Evolutionary conservation across 2,113 vertebrate species (phyloP), one percentile per base, ranked within the genome.

Genomic region (Laticauda colubrina): DNA sequence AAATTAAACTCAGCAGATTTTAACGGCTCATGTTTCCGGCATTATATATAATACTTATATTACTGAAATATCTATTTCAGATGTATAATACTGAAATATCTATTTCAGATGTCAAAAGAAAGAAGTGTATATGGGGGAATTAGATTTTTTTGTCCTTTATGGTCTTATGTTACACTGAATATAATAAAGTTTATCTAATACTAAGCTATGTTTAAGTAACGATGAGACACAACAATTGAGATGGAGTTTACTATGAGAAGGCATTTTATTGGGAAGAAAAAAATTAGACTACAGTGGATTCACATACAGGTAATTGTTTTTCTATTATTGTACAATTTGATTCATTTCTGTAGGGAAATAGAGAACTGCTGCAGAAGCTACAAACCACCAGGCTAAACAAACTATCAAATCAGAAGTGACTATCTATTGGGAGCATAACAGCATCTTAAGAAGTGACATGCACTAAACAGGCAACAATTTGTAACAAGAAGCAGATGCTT

Each of bases 1-100:
- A 87, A 87, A 93, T 90, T 90, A 90, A 64, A 34, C 48, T 93
- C 89, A 86, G 56, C 75, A 45, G 57, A n/a, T 87, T 85, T 26
- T 39, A 85, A 92, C 4, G 1, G 51, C 24, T 92, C 59, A 75
- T 51, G 54, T 92, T 75, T 55, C 18, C 0, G 23, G 85, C 75
- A 92, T 59, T 10, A 14, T 0, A 0, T 0, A 61, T 59, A 86
- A 94, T 1, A 48, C 9, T 39, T 34, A 24, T 61, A 88, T 39
- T 39, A 39, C 34, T 39, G 34, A 39, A 39, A 39, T 18, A 18
- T 34, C 88, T 1, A 53, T 92, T 94, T 88, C 45, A 85, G 11
- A 69, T 0, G 15, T 1, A 39, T 39, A 39, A 39, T 39, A 39
- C 34, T 39, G 34, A 39, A 39, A 39, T 18, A 18, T 34, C 88